Conservation (phyloP, 2,888 invertebrate genomes). For the Danaus chrysippus region DNA sequence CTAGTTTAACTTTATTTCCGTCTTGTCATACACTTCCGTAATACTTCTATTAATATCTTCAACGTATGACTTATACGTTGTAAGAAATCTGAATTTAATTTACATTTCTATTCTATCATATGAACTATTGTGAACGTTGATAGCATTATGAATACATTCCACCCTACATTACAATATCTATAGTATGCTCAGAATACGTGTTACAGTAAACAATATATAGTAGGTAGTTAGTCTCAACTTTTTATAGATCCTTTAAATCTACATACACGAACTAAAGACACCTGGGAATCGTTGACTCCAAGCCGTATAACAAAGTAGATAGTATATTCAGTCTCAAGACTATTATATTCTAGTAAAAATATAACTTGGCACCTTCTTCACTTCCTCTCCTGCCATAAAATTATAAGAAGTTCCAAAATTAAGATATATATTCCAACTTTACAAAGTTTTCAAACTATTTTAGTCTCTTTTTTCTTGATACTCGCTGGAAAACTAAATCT, state of each 20-base stretch:
- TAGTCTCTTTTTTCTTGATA: too few relatives aligned
- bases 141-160: too few relatives aligned
- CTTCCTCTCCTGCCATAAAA: neutral
- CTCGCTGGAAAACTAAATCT: too few relatives aligned
- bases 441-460: too few relatives aligned
- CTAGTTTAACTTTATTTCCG: constrained; percentile 6
- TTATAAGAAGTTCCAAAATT: too few relatives aligned
- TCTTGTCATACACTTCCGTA: constrained; percentile 3
- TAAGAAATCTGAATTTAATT: constrained; percentile 2
- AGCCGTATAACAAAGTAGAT: constrained; percentile 5
- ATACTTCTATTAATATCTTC: neutral
- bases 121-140: too few relatives aligned
- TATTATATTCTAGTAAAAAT: constrained; percentile 4
- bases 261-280: constrained; percentile 2
- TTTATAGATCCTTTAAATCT: neutral
- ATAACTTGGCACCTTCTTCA: neutral
- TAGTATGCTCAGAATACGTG: too few relatives aligned
- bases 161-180: too few relatives aligned
- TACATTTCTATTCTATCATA: neutral
- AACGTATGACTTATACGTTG: constrained; percentile 1
- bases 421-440: too few relatives aligned
- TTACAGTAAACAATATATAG: too few relatives aligned
- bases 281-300: neutral
- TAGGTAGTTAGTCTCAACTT: neutral
- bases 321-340: constrained; percentile 2